Evolutionary conservation across 1,140 invertebrate species (phyloP), one percentile per base, ranked within the genome.

Genomic region (Ips nitidus): DNA sequence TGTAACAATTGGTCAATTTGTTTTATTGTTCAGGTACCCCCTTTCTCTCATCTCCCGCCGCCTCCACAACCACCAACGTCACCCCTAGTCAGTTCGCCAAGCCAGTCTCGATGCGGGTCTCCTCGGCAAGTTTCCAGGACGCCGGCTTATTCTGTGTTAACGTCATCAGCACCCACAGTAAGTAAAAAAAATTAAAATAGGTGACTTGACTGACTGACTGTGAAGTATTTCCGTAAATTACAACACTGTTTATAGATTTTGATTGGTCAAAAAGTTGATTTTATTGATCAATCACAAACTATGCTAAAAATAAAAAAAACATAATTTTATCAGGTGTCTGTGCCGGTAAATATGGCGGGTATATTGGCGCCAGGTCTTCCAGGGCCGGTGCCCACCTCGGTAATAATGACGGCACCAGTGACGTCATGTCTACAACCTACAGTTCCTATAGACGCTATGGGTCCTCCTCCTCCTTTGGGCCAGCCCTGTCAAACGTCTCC

Each of bases 51-150:
- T 7, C 84, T 78, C 74, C 77, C 80, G 40, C 70, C 81, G 67
- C 74, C 81, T 70, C 84, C 81, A 66, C 76, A 81, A 72, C 84
- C 80, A 70, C 76, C 80, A 41, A 74, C 82, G 61, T 87, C 87
- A 39, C 86, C 86, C 2, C 80, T 87, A 76, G 79, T 86, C 72
- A 87, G 84, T n/a, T 88, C 86, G 66, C 87, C 87, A 1, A 82
- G 77, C 75, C 59, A 80, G 75, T 73, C 85, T 61, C 84, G 61
- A n/a, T 84, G 2, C 79, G 74, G 71, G 39, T 78, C 75, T 62
- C 79, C 78, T 52, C 66, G 43, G 38, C 43, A 64, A 74, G 65
- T 70, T 74, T 60, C 78, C 5, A 68, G 70, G 39, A 37, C 70
- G n/a, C 70, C 65, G 6, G 36, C 70, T 22, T 69, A 36, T 22